Base-by-base conservation (phyloP, 53 echinoderm and acorn worm species). In the Patiria pectinifera region DNA sequence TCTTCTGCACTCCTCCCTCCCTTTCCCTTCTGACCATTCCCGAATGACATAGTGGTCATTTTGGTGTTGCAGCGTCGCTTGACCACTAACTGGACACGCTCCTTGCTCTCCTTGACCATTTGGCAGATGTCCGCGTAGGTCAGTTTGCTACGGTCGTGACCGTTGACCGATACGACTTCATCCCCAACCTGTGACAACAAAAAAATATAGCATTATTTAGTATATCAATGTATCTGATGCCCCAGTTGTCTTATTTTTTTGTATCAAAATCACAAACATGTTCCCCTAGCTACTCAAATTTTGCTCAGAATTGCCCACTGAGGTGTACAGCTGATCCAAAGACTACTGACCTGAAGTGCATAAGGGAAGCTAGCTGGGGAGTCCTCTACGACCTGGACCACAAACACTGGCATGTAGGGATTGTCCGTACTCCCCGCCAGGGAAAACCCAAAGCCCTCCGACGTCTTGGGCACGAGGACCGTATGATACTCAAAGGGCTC, bases 331-430 rank as follows among this genome's bases (percentile, higher is more conserved):
- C 18, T 3, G 3, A 74, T 74, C 22, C 6, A 23, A 9, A 0
- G 18, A 44, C 69, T 0, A 11, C 90, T 69, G 35, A 90, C 90
- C 90, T 90, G 90, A n/a, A 90, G 81, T 15, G 90, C 90, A 46
- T 90, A 81, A 48, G 90, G 90, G 69, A 90, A 90, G 69, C 90
- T 90, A 48, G 90, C 90, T 63, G 90, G 90, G 69, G 90, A 90
- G 80, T 58, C 90, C 69, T 81, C 69, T 15, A 90, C 60, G 11
- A 90, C 70, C 49, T 90, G 80, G 47, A 60, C 81, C 2, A 90
- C 90, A 90, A 90, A 81, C 23, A 90, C 61, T 9, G 90, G 90
- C 90, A 90, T 90, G 82, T 25, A 81, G 45, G 90, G 90, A n/a
- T 90, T 90, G 81, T 90, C 90, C 63, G 90, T 90, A 62, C 90